These are phyloP conservation scores for Drosophila sechellia DNA, from an alignment of 1,140 invertebrate genomes.

Conservation along the genomic window DNA sequence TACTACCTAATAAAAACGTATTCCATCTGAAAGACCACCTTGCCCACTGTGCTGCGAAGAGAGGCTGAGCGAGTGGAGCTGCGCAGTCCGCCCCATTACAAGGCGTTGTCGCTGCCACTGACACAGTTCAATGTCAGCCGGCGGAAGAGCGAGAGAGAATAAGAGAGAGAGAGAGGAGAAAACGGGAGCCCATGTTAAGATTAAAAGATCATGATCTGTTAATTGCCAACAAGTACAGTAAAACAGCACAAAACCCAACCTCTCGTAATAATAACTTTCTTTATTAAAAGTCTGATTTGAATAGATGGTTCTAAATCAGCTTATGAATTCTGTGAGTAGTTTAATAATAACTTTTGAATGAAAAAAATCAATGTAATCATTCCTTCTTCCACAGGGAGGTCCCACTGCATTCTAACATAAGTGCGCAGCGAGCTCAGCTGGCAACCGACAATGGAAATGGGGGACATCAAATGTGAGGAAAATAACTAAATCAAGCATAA, in stretches of 20 bases:
- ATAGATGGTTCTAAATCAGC: too few species aligned
- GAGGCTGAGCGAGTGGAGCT: conserved; percentile 16
- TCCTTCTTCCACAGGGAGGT: background rate
- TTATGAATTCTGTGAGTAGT: too few species aligned
- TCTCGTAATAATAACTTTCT: background rate
- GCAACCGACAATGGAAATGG: conserved; percentile 1
- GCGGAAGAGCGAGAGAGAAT: conserved; percentile 3
- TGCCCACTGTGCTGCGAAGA: background rate
- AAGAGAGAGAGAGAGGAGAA: conserved; percentile 13
- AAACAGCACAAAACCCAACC: background rate
- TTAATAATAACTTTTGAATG: background rate
- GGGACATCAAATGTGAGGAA: conserved; percentile 1
- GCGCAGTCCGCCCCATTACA: conserved; percentile 60
- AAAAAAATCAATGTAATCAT: background rate
- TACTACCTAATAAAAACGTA: too few species aligned
- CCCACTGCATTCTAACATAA: conserved; percentile 15
- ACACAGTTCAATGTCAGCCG: conserved; percentile 72
- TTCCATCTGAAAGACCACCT: background rate
- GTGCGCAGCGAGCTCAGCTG: background rate
- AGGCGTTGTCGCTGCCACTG: conserved; percentile 61
- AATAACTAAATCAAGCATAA: conserved; percentile 21
- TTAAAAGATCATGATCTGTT: conserved; percentile 45
- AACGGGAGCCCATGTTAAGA: conserved; percentile 41
- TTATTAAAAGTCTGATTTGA: background rate
- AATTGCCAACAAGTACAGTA: conserved; percentile 7